A percentile compares a stretch with the other conserved stretches of the same genome.
Conservation (phyloP, 1,140 invertebrate genomes). For the Propsilocerus akamusi region DNA sequence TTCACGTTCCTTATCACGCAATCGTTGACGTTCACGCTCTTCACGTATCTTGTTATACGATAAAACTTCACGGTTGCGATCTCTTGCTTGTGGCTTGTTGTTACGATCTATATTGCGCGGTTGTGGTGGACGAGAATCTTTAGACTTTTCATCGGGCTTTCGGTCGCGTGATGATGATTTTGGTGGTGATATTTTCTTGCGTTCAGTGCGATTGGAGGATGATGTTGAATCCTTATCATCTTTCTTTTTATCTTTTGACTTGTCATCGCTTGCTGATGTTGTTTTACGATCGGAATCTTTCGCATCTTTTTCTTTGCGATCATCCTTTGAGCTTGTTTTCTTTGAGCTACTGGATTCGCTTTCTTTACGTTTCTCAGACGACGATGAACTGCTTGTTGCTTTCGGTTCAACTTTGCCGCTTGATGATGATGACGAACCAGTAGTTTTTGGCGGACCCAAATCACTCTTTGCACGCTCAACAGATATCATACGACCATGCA, state of each 20-base stretch:
- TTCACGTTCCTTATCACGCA: constrained; percentile 55
- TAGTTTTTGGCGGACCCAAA: constrained; percentile 14
- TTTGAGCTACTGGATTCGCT: background rate
- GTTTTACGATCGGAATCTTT: constrained; percentile 25
- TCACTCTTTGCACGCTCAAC: constrained; percentile 66
- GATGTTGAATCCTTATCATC: background rate
- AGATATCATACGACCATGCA: constrained; percentile 83
- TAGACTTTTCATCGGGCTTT: background rate
- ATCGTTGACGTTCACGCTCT: constrained; percentile 56
- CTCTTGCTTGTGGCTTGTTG: background rate
- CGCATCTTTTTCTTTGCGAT: constrained; percentile 17
- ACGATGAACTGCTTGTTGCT: background rate
- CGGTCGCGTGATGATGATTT: constrained; percentile 10
- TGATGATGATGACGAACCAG: constrained; percentile 7
- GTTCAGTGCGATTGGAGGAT: background rate
- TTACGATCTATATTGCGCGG: background rate
- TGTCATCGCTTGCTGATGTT: constrained; percentile 6
- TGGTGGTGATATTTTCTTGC: constrained; percentile 8
- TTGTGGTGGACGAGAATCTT: background rate
- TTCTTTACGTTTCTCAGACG: constrained; percentile 7
- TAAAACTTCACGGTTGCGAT: constrained; percentile 19
- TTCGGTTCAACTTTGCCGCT: constrained; percentile 7
- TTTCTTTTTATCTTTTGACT: background rate
- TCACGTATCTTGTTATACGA: constrained; percentile 31
- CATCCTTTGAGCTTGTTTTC: background rate